Conservation (phyloP, 2,113 vertebrate genomes). For the Phycodurus eques region DNA sequence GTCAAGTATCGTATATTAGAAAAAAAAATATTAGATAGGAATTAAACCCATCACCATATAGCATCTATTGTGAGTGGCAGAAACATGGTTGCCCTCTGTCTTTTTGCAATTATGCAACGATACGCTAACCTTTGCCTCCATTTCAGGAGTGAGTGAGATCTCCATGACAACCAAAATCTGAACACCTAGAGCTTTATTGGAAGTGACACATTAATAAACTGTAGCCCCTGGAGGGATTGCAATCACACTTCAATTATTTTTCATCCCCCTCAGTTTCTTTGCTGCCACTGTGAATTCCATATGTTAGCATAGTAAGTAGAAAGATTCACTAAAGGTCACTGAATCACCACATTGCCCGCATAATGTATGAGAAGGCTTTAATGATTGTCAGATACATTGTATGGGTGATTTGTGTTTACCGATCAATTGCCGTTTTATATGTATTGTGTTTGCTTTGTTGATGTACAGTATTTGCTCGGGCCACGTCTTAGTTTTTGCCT, state of each 20-base stretch:
- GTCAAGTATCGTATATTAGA: too few relatives aligned
- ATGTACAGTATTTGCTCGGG: too few relatives aligned
- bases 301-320: constrained; percentile 31
- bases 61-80: background rate
- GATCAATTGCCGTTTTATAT: too few relatives aligned
- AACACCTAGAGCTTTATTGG: constrained; percentile 66
- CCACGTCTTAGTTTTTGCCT: too few relatives aligned
- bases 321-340: constrained; percentile 30
- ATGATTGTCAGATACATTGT: constrained; percentile 2
- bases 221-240: constrained; percentile 57
- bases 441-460: too few relatives aligned
- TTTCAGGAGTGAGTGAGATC: constrained; percentile 53
- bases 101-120: constrained; percentile 28
- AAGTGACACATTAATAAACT: constrained; percentile 77
- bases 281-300: constrained; percentile 41
- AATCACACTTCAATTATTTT: constrained; percentile 69
- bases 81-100: constrained; percentile 14
- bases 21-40: background rate
- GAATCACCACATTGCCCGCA: constrained; percentile 13
- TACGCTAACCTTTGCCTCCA: constrained; percentile 59
- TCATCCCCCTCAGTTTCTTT: constrained; percentile 21
- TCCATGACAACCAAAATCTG: constrained; percentile 67
- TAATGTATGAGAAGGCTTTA: background rate
- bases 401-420: too few relatives aligned
- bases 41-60: background rate